Evolutionary conservation across 2,888 invertebrate genomes (phyloP).

Genomic region (Halictus quadricinctus): DNA sequence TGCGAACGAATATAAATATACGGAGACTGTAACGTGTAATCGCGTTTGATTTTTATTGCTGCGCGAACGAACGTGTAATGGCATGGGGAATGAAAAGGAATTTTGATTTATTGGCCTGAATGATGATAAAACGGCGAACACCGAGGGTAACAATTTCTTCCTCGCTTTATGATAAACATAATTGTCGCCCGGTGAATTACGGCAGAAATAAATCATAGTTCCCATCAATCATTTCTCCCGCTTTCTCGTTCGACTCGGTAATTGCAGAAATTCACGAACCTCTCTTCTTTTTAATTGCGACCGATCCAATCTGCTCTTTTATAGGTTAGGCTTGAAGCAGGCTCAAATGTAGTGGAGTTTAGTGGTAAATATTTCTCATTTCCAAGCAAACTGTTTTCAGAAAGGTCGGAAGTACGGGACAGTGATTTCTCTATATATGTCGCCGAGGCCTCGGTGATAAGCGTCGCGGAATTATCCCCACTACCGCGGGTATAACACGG

Average conservation of each 20-base stretch:
- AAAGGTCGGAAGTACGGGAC: too few species aligned
- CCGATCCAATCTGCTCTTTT: too few species aligned
- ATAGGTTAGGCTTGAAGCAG: too few species aligned
- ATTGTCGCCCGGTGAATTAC: background rate
- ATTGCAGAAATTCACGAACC: background rate
- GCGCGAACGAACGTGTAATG: background rate
- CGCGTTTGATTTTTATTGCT: background rate
- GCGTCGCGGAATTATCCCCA: too few species aligned
- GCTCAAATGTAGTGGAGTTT: too few species aligned
- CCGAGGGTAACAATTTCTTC: background rate
- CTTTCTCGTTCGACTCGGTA: background rate
- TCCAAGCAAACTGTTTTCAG: too few species aligned
- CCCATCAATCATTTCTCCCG: background rate
- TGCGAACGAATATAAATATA: slow-evolving; percentile 4
- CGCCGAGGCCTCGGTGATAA: too few species aligned
- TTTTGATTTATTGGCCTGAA: background rate
- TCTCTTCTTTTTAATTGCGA: too few species aligned
- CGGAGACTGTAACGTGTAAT: background rate
- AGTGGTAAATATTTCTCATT: too few species aligned
- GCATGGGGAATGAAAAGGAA: background rate
- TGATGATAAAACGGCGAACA: background rate
- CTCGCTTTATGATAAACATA: background rate
- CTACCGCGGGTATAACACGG: too few species aligned
- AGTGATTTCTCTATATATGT: too few species aligned
- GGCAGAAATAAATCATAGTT: background rate